Conservation (phyloP, 1,140 invertebrate species). For the Drosophila varians region DNA sequence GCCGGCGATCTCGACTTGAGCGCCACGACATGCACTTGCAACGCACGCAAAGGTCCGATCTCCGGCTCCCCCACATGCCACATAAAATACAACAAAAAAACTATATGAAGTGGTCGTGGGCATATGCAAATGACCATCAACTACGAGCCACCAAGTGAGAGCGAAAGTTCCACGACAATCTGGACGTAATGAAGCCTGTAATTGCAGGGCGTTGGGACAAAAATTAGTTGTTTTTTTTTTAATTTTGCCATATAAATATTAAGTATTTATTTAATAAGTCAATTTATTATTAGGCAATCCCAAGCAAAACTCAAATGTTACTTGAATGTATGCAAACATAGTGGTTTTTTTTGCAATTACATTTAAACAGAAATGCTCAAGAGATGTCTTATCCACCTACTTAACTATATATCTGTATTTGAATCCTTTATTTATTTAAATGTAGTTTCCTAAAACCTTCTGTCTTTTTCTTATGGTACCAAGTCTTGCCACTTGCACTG, state of each 20-base stretch:
- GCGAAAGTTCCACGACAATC: conserved; percentile 70
- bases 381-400: too few relatives aligned
- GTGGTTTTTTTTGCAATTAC: too few relatives aligned
- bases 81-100: conserved; percentile 7
- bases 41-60: conserved; percentile 19
- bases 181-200: conserved; percentile 10
- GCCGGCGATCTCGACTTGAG: conserved; percentile 36
- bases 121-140: conserved; percentile 70
- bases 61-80: conserved; percentile 59
- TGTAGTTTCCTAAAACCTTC: too few relatives aligned
- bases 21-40: conserved; percentile 61
- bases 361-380: too few relatives aligned
- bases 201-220: conserved; percentile 33
- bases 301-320: too few relatives aligned
- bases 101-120: background rate
- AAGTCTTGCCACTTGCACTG: too few relatives aligned
- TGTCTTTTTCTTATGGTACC: too few relatives aligned
- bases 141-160: conserved; percentile 38
- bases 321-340: too few relatives aligned
- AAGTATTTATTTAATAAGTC: background rate
- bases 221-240: background rate
- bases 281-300: too few relatives aligned
- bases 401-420: too few relatives aligned
- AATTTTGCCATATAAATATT: background rate
- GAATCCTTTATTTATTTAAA: too few relatives aligned